phyloP scores from a whole-genome alignment of 2,888 invertebrate species.

The Muscina levida region DNA sequence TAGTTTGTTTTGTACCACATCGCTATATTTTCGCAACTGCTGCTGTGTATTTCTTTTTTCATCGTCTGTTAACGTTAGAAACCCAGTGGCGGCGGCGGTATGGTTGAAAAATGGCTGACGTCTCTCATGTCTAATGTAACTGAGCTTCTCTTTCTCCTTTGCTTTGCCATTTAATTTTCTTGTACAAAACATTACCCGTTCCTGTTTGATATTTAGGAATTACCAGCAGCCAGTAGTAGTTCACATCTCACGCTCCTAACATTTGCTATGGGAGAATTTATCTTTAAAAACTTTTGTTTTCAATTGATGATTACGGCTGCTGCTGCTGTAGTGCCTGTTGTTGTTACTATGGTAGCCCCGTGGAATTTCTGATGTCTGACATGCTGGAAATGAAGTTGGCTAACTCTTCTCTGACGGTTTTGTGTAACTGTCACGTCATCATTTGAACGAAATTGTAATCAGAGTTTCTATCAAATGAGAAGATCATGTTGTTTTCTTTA shows the following conservation, averaged over 20 bases:
- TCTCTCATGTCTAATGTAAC: too few species aligned
- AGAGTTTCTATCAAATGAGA: slow-evolving; percentile 9
- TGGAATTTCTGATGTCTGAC: not conserved
- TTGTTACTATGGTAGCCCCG: not conserved
- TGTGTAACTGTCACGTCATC: slow-evolving; percentile 6
- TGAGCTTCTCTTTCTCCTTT: slow-evolving; percentile 54
- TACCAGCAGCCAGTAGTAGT: too few species aligned
- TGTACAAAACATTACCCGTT: slow-evolving; percentile 21
- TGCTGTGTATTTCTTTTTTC: too few species aligned
- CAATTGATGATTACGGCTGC: slow-evolving; percentile 30
- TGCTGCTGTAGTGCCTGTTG: not conserved
- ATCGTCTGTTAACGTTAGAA: too few species aligned
- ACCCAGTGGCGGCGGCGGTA: too few species aligned
- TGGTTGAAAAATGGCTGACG: too few species aligned
- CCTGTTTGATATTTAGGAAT: slow-evolving; percentile 16
- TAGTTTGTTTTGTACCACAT: slow-evolving; percentile 49
- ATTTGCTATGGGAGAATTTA: slow-evolving; percentile 15
- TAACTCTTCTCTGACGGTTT: not conserved
- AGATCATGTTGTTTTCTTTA: slow-evolving; percentile 4
- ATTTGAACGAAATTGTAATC: slow-evolving; percentile 17
- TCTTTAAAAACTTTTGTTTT: slow-evolving; percentile 51
- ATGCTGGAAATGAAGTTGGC: too few species aligned
- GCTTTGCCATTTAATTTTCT: slow-evolving; percentile 3
- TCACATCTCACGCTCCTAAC: too few species aligned
- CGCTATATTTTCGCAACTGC: too few species aligned